These are phyloP conservation scores for Eidolon dupreanum DNA, from an alignment of 2,797 vertebrate species.

Conservation along the genomic window DNA sequence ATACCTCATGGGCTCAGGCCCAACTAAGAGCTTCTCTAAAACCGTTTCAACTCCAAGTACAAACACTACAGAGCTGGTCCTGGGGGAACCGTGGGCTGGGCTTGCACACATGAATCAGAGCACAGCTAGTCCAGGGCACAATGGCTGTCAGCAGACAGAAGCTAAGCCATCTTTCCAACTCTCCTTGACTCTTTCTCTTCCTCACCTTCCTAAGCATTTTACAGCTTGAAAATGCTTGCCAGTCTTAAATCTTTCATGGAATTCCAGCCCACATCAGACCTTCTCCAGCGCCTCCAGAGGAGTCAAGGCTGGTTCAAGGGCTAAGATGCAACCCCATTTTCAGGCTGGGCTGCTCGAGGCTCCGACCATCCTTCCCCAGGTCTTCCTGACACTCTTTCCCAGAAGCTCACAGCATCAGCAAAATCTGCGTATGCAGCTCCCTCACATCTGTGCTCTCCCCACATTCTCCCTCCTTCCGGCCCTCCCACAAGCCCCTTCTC, in stretches of 20 bases:
- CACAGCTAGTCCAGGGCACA: accelerated
- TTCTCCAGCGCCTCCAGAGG: not conserved
- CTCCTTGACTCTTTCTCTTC: not conserved
- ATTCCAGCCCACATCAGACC: accelerated
- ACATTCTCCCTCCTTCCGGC: accelerated
- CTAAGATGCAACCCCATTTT: not conserved
- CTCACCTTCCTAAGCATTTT: not conserved
- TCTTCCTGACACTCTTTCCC: not conserved
- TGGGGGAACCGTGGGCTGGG: not conserved
- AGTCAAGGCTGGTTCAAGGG: not conserved
- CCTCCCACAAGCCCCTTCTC: not conserved
- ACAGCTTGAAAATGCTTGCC: accelerated
- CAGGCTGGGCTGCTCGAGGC: not conserved
- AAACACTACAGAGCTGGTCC: not conserved
- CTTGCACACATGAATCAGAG: not conserved
- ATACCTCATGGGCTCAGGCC: not conserved
- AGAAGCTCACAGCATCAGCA: not conserved
- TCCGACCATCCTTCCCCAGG: not conserved
- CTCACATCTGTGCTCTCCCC: not conserved
- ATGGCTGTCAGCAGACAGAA: not conserved
- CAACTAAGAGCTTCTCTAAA: not conserved
- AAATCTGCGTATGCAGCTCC: not conserved
- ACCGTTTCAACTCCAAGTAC: not conserved
- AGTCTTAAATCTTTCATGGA: not conserved
- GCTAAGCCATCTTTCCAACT: accelerated